Base-by-base conservation (phyloP, 2,113 vertebrate genomes). In the Megaleporinus macrocephalus region DNA sequence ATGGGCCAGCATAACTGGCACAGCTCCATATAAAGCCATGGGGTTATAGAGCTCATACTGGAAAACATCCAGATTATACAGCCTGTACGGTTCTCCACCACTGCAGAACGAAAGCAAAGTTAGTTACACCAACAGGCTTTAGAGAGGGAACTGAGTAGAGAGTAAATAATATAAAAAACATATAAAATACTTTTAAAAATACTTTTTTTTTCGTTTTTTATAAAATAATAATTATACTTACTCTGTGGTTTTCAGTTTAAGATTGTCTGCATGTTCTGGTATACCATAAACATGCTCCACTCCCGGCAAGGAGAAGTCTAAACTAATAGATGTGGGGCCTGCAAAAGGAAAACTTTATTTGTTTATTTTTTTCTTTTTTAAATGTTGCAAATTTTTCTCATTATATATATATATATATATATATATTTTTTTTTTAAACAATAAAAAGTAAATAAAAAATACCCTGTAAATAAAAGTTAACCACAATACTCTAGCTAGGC, bases 51-150 rank as follows among this genome's bases (percentile, higher is more conserved):
- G 88, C 86, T 99, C 97, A 7, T 98, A 99, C 88, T 98, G 96
- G 93, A 98, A 99, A 59, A 99, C 97, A n/a, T 99, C 97, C 88
- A 99, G 89, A 85, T 98, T 98, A 84, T 97, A 98, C 5, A 98
- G 93, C 0, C 97, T 94, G 75, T 97, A 98, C 0, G 96, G 97
- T 63, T 98, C 97, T 10, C 96, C 96, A n/a, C 92, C 95, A 55
- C 96, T 98, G 20, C 0, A 87, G 4, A 20, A 77, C 84, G 80
- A 7, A 65, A 73, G 24, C n/a, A 76, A 65, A 79, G 53, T 1
- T 36, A 36, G 15, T 44, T 29, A 47, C 2, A 24, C 14, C 30
- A 1, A 22, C 9, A 3, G 0, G 36, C 10, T 53, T 53, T 10
- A 14, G 62, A 51, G 29, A 36, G 4, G 16, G 13, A 30, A 29